Base-by-base conservation (phyloP, 1,140 invertebrate species). In the Caenorhabditis latens region DNA sequence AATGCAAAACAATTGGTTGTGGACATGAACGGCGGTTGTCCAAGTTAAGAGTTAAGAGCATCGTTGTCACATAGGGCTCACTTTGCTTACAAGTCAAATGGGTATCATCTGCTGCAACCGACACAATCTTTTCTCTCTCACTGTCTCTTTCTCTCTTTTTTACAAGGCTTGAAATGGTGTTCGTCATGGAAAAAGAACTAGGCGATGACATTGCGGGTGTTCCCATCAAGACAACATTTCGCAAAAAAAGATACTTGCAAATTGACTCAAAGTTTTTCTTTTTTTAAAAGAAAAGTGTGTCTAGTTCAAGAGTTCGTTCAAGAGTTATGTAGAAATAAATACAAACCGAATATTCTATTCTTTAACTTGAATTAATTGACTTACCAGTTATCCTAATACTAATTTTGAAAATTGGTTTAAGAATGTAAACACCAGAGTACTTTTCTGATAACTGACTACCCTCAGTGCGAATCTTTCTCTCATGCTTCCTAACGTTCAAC, bases 1-100 rank as follows among this genome's bases (percentile, higher is more conserved):
- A 79, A 79, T 50, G 71, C n/a, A 79, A 50, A 79, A 79, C 71
- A 79, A 79, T 79, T 79, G 71, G 71, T 50, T 79, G 71, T 79
- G 46, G 43, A 79, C 71, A 79, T 50, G 71, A 79, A 79, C 46
- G 71, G 71, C 46, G 46, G n/a, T 4, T 43, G 40, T 11, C 42
- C 65, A 43, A 46, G 71, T 50, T 24, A 79, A 71, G 67, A 79
- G 46, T 50, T 79, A 79, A 79, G 71, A 79, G 71, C n/a, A 50
- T 79, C 71, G 46, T 79, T 53, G 43, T 79, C n/a, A 79, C 46
- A 79, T 50, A 50, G 24, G 46, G 71, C 71, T 79, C 19, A 4
- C n/a, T 79, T 79, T 24, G 46, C n/a, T 24, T 50, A 43, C 71
- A 24, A 79, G 46, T 6, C 21, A 4, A n/a, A 42, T 14, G 40